These are phyloP conservation scores for Porites australiensis DNA, from an alignment of 64 coral and sea anemone genomes.

Conservation along the genomic window DNA sequence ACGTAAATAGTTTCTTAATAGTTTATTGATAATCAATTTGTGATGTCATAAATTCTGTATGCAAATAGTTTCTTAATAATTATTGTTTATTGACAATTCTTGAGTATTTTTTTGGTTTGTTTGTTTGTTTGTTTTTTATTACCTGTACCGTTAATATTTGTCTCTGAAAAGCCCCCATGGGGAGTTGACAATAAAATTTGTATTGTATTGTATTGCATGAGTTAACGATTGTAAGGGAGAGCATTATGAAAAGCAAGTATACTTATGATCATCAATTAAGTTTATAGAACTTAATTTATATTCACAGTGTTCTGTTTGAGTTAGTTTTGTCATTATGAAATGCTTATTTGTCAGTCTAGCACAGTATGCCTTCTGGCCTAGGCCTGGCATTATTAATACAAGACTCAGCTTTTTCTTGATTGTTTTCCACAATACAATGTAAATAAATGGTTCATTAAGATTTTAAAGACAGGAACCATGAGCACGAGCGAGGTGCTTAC, in stretches of 20 bases:
- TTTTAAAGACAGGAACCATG: background rate
- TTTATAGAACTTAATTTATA: background rate
- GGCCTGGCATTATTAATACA: background rate
- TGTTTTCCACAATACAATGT: constrained; percentile 5
- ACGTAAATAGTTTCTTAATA: too few relatives aligned
- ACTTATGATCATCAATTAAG: background rate
- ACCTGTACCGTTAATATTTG: too few relatives aligned
- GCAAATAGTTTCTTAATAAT: too few relatives aligned
- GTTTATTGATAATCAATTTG: too few relatives aligned
- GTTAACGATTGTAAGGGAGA: background rate
- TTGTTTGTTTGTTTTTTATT: too few relatives aligned
- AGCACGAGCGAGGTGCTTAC: background rate
- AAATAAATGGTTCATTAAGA: background rate
- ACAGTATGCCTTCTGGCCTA: background rate
- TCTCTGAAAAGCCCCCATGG: too few relatives aligned
- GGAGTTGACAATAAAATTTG: too few relatives aligned
- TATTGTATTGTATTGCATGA: background rate
- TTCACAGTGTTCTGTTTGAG: background rate
- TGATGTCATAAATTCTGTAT: too few relatives aligned
- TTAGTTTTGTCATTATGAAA: background rate
- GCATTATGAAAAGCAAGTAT: background rate
- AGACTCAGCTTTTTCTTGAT: background rate
- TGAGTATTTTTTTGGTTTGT: too few relatives aligned
- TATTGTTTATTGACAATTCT: too few relatives aligned
- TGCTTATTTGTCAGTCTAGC: background rate